Evolutionary conservation across 23 tunicate genomes (phyloP), one percentile per base, ranked within the genome.

Genomic region (Botrylloides violaceus): DNA sequence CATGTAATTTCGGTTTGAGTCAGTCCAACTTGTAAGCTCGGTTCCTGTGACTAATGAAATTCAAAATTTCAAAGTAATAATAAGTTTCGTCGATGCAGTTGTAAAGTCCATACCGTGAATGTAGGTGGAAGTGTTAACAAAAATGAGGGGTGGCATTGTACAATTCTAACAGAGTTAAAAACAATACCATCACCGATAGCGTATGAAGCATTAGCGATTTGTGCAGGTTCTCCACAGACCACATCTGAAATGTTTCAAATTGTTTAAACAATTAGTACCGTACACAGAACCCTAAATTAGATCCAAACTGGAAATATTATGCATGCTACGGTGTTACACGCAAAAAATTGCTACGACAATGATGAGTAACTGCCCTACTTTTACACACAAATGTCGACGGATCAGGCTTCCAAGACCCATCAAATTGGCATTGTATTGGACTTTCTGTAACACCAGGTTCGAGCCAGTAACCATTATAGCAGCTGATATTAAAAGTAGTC

Each of bases 391-490:
- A n/a, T 4, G 32, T 21, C 33, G 76, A 18, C 12, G 81, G 76
- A 33, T 76, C 49, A 12, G 87, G 87, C 22, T 9, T 29, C 87
- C 87, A 82, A 27, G 34, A 35, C n/a, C 81, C 87, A 60, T 53
- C 49, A 18, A 65, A 36, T 32, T 31, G n/a, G 81, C 87, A 82
- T 4, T 23, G 35, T 0, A 78, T 18, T 19, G 62, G 34, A n/a
- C n/a, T 37, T 15, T 75, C 50, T 49, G 64, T 76, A 30, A 49
- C 66, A 49, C 27, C 32, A 27, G 90, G 82, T 31, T 73, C 29
- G n/a, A 84, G 31, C 92, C 92, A 84, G 71, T 36, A 79, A 2
- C 94, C 94, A 75, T 65, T 59, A 31, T 53, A 32, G 62, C 95
- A 87, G 1, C 70, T 63, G 4, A 87, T 36, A 21, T 61, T 62